A percentile compares a stretch with the other conserved stretches of the same genome.
These are phyloP conservation scores for Idaea aversata DNA, from an alignment of 2,888 invertebrate species.

Conservation along the genomic window DNA sequence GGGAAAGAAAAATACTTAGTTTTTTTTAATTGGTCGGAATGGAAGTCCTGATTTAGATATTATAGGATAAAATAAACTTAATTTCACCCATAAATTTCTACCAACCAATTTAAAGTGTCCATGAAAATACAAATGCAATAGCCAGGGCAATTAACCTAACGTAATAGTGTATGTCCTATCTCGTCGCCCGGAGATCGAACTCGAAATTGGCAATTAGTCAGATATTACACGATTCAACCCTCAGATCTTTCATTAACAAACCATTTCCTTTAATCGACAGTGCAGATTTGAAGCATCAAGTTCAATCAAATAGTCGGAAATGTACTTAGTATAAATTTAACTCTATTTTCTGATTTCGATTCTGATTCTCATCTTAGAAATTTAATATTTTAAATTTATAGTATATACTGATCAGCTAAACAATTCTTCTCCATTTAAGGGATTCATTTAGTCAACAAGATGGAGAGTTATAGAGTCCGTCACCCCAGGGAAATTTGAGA, in stretches of 20 bases:
- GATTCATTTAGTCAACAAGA: not conserved
- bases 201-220: slow-evolving; percentile 70
- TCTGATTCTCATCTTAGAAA: too few species aligned
- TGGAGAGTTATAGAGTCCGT: not conserved
- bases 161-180: slow-evolving; percentile 47
- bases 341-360: too few species aligned
- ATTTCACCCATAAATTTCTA: not conserved
- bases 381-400: too few species aligned
- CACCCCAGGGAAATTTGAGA: not conserved
- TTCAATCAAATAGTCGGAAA: slow-evolving; percentile 41
- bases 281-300: slow-evolving; percentile 28
- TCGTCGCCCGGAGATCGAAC: slow-evolving; percentile 66
- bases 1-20: too few species aligned
- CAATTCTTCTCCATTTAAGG: not conserved
- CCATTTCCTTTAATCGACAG: slow-evolving; percentile 22
- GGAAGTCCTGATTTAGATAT: too few species aligned
- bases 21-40: too few species aligned
- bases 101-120: slow-evolving; percentile 15
- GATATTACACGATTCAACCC: slow-evolving; percentile 49
- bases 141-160: slow-evolving; percentile 45
- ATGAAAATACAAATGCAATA: slow-evolving; percentile 23
- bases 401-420: not conserved
- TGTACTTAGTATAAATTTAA: slow-evolving; percentile 5
- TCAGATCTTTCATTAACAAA: slow-evolving; percentile 33
- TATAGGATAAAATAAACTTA: not conserved